A percentile compares a stretch with the other conserved stretches of the same genome.
Evolutionary conservation across 2,113 vertebrate species (phyloP).

Genomic region (Neolamprologus modestus): DNA sequence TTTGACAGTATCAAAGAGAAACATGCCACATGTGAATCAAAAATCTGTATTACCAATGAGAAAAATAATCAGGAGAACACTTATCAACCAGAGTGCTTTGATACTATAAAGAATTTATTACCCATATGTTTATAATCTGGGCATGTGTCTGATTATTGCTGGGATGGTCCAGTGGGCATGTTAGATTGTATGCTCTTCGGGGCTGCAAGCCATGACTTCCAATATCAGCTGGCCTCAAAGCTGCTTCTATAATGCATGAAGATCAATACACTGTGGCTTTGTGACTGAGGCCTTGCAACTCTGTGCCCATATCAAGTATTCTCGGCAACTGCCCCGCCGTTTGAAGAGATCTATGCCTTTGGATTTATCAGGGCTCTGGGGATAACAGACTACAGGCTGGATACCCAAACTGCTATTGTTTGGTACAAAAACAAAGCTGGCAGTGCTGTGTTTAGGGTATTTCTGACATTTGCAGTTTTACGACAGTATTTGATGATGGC

Average conservation of each 20-base stretch:
- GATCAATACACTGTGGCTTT: conserved; percentile 68
- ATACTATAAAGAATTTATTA: conserved; percentile 4
- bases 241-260: conserved; percentile 63
- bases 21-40: not conserved
- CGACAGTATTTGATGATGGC: not conserved
- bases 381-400: conserved; percentile 10
- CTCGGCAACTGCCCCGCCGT: conserved; percentile 9
- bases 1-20: not conserved
- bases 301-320: conserved; percentile 55
- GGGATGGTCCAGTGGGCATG: conserved; percentile 50
- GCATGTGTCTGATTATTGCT: conserved; percentile 39
- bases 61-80: conserved; percentile 23
- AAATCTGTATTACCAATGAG: not conserved
- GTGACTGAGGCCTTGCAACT: conserved; percentile 35
- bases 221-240: conserved; percentile 46
- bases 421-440: not conserved
- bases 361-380: conserved; percentile 37
- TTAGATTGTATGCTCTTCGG: conserved; percentile 7
- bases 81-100: not conserved
- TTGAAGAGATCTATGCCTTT: conserved; percentile 48
- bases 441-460: conserved; percentile 5
- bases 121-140: conserved; percentile 44
- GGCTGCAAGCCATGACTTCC: conserved; percentile 32
- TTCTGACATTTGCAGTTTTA: conserved; percentile 35
- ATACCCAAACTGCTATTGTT: conserved; percentile 17